Percentiles rank a stretch among this genome's conserved stretches.
Conservation (phyloP, 2,888 invertebrate species). For the Tipula unca region DNA sequence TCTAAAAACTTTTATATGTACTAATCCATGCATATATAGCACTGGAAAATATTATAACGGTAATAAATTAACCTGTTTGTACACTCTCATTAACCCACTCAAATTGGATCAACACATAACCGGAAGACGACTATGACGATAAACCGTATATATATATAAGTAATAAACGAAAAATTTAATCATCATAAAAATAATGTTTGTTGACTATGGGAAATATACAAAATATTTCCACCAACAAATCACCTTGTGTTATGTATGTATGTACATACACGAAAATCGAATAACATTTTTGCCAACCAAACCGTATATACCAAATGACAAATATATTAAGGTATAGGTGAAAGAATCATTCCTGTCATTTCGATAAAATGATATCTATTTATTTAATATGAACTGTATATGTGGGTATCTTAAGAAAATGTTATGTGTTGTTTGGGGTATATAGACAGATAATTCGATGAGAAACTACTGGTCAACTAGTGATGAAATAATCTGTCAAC, state of each 20-base stretch:
- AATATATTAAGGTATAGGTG: not conserved
- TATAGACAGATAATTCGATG: too few relatives aligned
- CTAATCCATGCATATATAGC: too few relatives aligned
- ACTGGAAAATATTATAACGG: not conserved
- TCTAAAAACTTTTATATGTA: not conserved
- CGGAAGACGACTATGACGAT: not conserved
- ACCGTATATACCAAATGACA: not conserved
- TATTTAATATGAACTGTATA: too few relatives aligned
- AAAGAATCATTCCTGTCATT: not conserved
- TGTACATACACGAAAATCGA: too few relatives aligned
- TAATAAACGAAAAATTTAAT: not conserved
- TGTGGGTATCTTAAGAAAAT: too few relatives aligned
- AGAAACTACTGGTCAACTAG: too few relatives aligned
- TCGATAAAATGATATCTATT: not conserved
- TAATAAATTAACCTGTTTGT: not conserved
- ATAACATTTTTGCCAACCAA: not conserved
- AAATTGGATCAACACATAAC: not conserved
- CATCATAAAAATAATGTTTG: not conserved
- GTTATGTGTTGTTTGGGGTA: too few relatives aligned
- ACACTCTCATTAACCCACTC: not conserved
- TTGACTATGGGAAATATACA: not conserved
- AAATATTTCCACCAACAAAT: not conserved
- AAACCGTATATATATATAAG: not conserved
- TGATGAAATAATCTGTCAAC: too few relatives aligned
- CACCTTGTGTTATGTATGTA: too few relatives aligned